A percentile compares a stretch with the other conserved stretches of the same genome.
phyloP scores from a whole-genome alignment of 2,113 vertebrate genomes.

The Salvator merianae region DNA sequence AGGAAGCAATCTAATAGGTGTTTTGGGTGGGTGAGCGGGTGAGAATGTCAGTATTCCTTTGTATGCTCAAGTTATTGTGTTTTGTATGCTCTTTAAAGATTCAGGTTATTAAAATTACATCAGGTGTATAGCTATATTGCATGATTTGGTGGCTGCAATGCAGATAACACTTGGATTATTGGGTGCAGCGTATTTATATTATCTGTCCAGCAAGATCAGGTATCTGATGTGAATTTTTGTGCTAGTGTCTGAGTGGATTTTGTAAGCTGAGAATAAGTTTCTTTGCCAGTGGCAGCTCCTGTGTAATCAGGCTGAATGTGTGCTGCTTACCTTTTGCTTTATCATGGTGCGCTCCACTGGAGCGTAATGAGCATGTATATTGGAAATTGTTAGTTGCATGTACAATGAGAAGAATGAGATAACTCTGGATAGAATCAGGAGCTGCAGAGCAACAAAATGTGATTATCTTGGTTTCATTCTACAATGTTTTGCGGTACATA shows the following conservation, averaged over 20 bases:
- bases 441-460: conserved; percentile 17
- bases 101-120: conserved; percentile 71
- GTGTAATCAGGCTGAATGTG: conserved; percentile 49
- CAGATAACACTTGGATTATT: conserved; percentile 69
- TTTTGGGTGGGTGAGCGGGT: neutral
- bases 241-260: conserved; percentile 63
- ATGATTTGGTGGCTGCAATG: conserved; percentile 58
- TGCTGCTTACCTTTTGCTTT: conserved; percentile 43
- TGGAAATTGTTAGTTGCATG: conserved; percentile 48
- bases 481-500: neutral
- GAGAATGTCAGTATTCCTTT: conserved; percentile 64
- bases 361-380: conserved; percentile 53
- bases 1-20: conserved; percentile 47
- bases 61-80: conserved; percentile 55
- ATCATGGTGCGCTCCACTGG: conserved; percentile 46
- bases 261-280: conserved; percentile 56
- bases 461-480: conserved; percentile 14
- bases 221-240: conserved; percentile 69
- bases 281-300: conserved; percentile 29
- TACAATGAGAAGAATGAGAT: conserved; percentile 31
- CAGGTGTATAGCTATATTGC: conserved; percentile 60
- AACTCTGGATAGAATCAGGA: conserved; percentile 30
- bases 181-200: conserved; percentile 61
- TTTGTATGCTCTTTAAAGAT: conserved; percentile 61
- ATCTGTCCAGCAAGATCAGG: conserved; percentile 59